Evolutionary conservation across 2,888 invertebrate species (phyloP).

Genomic region (Caenorhabditis macrosperma): DNA sequence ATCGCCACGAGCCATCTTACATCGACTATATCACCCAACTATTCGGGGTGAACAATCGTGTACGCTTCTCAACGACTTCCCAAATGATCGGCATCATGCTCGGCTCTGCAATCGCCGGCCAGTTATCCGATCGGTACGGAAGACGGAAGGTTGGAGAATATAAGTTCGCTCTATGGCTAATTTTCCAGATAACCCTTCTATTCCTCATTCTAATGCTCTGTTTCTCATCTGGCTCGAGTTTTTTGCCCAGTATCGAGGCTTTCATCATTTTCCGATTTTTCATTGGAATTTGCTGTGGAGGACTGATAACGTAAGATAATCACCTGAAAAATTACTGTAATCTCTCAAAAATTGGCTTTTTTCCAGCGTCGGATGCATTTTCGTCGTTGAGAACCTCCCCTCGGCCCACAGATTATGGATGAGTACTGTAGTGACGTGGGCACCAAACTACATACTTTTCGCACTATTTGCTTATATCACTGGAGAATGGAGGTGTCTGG

Average conservation of each 20-base stretch:
- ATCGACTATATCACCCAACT: slow-evolving; percentile 42
- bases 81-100: slow-evolving; percentile 71
- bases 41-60: slow-evolving; percentile 64
- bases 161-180: background rate
- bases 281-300: slow-evolving; percentile 67
- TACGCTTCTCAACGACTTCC: slow-evolving; percentile 62
- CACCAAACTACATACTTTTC: slow-evolving; percentile 70
- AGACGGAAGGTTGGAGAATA: slow-evolving; percentile 54
- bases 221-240: slow-evolving; percentile 58
- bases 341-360: background rate
- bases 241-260: slow-evolving; percentile 61
- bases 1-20: slow-evolving; percentile 36
- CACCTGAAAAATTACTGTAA: background rate
- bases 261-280: slow-evolving; percentile 68
- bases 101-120: slow-evolving; percentile 66
- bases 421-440: slow-evolving; percentile 70
- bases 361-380: slow-evolving; percentile 64
- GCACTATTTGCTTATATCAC: slow-evolving; percentile 64
- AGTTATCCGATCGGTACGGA: slow-evolving; percentile 67
- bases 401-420: slow-evolving; percentile 68
- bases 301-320: slow-evolving; percentile 58
- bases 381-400: slow-evolving; percentile 68
- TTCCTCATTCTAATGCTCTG: slow-evolving; percentile 62
- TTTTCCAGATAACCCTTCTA: slow-evolving; percentile 56
- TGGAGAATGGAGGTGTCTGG: slow-evolving; percentile 63